phyloP scores from a whole-genome alignment of 1,140 invertebrate species.

The Bombus difficillimus region DNA sequence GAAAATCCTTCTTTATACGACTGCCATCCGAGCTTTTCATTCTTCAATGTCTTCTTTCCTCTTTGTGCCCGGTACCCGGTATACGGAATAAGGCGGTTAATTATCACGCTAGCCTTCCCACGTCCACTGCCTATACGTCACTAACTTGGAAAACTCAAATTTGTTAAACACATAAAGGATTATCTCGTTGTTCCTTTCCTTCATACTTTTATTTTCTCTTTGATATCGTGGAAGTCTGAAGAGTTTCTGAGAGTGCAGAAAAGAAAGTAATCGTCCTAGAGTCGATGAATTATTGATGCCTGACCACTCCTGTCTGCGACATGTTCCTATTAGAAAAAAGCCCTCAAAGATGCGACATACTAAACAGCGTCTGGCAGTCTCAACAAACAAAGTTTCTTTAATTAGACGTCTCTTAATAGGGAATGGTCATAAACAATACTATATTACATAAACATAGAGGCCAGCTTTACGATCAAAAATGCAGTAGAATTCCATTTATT shows the following conservation, averaged over 20 bases:
- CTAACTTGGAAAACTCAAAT: background rate
- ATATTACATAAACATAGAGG: no score
- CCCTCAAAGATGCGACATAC: background rate
- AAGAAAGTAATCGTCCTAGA: constrained; percentile 5
- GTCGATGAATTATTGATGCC: constrained; percentile 27
- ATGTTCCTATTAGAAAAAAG: constrained; percentile 9
- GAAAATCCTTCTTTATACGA: constrained; percentile 53
- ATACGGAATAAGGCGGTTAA: constrained; percentile 41
- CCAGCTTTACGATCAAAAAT: background rate
- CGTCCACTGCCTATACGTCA: background rate
- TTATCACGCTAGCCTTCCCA: constrained; percentile 28
- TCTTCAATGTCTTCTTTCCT: constrained; percentile 34
- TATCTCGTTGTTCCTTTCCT: background rate
- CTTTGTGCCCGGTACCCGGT: background rate
- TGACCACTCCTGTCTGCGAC: constrained; percentile 4
- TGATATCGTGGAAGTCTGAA: background rate
- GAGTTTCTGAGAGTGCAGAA: background rate
- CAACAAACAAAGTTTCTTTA: background rate
- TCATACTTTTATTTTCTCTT: background rate
- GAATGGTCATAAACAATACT: background rate
- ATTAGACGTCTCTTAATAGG: background rate
- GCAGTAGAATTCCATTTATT: background rate
- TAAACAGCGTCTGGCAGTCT: background rate
- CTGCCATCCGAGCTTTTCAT: constrained; percentile 44
- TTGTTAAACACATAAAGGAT: no score